These are phyloP conservation scores for Arbacia lixula DNA, from an alignment of 53 echinoderm and acorn worm genomes.

Conservation along the genomic window DNA sequence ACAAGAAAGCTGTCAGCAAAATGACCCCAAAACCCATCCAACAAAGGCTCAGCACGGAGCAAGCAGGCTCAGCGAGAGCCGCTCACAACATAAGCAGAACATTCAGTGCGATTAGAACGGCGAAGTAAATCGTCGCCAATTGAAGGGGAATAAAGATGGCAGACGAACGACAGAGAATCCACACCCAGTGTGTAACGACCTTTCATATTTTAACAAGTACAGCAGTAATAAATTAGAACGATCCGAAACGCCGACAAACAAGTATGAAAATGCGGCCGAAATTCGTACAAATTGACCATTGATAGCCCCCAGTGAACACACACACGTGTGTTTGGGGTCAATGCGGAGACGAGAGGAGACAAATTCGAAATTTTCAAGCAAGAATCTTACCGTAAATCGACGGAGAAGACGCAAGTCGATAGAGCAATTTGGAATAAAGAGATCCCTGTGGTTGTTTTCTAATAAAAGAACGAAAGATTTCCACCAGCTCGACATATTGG, in stretches of 20 bases:
- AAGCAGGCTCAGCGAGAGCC: slow-evolving; percentile 2
- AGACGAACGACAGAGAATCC: slow-evolving; percentile 54
- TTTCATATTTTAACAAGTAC: slow-evolving; percentile 83
- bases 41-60: slow-evolving; percentile 30
- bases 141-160: slow-evolving; percentile 62
- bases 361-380: slow-evolving; percentile 12
- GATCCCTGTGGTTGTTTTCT: slow-evolving; percentile 88
- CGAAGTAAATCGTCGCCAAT: slow-evolving; percentile 57
- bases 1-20: slow-evolving; percentile 33
- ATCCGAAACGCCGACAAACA: slow-evolving; percentile 60
- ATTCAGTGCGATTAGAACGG: slow-evolving; percentile 53
- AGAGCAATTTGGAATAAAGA: slow-evolving; percentile 81
- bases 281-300: slow-evolving; percentile 60
- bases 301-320: slow-evolving; percentile 61
- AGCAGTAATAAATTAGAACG: slow-evolving; percentile 78
- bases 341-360: slow-evolving; percentile 40
- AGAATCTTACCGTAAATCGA: slow-evolving; percentile 57
- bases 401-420: slow-evolving; percentile 49
- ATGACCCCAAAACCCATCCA: slow-evolving; percentile 25
- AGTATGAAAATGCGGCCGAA: slow-evolving; percentile 60
- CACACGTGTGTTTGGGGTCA: slow-evolving; percentile 62
- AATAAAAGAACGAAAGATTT: slow-evolving; percentile 95
- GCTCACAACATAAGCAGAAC: slow-evolving; percentile 40
- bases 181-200: slow-evolving; percentile 71
- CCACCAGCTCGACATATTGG: slow-evolving; percentile 81